Percentiles rank a stretch among this genome's conserved stretches.
These are phyloP conservation scores for Calypte anna DNA, from an alignment of 2,113 vertebrate species.

Conservation along the genomic window DNA sequence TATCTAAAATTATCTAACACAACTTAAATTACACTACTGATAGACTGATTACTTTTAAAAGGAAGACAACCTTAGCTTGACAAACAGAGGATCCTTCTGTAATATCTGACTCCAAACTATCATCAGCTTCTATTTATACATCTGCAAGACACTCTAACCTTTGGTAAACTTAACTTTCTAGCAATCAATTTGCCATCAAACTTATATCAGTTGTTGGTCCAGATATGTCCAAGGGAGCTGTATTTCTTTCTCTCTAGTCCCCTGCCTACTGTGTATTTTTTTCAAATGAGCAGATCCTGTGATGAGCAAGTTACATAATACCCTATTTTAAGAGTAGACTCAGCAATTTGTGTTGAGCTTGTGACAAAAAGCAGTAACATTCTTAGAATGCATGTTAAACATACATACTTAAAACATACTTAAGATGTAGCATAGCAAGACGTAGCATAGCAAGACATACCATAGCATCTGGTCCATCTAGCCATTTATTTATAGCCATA, in stretches of 20 bases:
- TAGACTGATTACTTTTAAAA: background rate
- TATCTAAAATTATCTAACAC: background rate
- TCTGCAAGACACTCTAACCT: conserved; percentile 7
- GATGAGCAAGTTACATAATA: background rate
- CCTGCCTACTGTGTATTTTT: background rate
- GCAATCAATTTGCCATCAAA: background rate
- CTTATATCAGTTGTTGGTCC: background rate
- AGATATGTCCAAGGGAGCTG: background rate
- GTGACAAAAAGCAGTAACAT: background rate
- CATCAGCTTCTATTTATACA: conserved; percentile 36
- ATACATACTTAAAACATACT: background rate
- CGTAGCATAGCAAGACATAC: background rate
- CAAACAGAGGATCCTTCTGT: background rate
- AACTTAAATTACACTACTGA: background rate
- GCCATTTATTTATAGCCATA: background rate
- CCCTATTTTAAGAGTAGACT: background rate
- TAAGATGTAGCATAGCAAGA: background rate
- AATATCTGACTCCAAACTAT: background rate
- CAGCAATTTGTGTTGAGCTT: background rate
- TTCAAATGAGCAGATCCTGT: background rate
- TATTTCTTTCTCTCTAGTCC: background rate
- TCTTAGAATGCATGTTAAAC: background rate
- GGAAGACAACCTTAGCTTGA: background rate
- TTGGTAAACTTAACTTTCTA: conserved; percentile 17
- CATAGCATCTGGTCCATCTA: background rate